Base-by-base conservation (phyloP, 2,888 invertebrate species). In the Netelia fuscicornis region DNA sequence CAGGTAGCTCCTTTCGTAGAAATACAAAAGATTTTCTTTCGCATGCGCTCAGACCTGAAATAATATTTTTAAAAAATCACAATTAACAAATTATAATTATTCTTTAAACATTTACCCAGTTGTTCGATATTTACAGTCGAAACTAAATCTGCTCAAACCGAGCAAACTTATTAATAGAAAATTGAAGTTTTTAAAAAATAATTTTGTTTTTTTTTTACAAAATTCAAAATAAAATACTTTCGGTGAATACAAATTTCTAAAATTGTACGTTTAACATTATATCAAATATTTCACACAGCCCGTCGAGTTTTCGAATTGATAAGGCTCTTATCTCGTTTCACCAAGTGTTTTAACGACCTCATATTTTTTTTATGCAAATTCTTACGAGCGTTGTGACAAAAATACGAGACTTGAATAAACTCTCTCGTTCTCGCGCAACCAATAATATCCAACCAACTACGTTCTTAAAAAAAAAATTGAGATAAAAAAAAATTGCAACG, bases 1-100 rank as follows among this genome's bases (percentile, higher is more conserved):
- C 99, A 9, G 99, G 99, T 82, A 99, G 95, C 94, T 99, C 99
- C 94, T 99, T 99, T 82, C 98, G 96, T 5, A 99, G 95, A 94
- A 99, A 99, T 89, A 98, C 95, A 93, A 96, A 99, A 0, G 99
- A 99, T 92, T 98, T 97, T 89, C 96, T 96, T 93, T 99, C 98
- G 92, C 98, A 98, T 20, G 98, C 98, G 94, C 97, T 98, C 91
- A 97, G 94, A 91, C 98, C 98, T 98, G 95, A 52, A 96, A 96
- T 92, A 91, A 93, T 87, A 86, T 37, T 6, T 42, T 37, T 11
- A 20, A 80, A 44, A 48, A 67, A n/a, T n/a, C 6, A 20, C 52
- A n/a, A 10, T 48, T 30, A 25, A 11, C n/a, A 37, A 64, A n/a
- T n/a, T 23, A 37, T 37, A 37, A 37, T 37, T 37, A 5, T 37